Base-by-base conservation (phyloP, 2,797 vertebrate genomes). In the Gallirallus australis region DNA sequence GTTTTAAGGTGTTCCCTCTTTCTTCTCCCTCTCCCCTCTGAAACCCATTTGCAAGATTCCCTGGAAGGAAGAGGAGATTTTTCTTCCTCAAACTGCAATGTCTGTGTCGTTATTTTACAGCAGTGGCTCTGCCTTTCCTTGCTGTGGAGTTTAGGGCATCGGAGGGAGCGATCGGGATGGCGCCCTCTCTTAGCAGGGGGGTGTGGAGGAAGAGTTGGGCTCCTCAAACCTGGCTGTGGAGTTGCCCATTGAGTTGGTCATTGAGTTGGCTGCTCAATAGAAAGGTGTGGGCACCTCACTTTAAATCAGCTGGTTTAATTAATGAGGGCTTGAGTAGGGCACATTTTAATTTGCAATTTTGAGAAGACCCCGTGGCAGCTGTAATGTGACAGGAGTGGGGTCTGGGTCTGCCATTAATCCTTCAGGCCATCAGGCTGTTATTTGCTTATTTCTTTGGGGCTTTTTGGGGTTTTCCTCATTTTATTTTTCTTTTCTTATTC, bases 301-400 rank as follows among this genome's bases (percentile, higher is more conserved):
- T 35, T 6, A n/a, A 50, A 76, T 28, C 42, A 16, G 9, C 39
- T 27, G 5, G 27, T 48, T 60, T 7, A 39, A 65, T 40, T 47
- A 31, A 40, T 0, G 23, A 35, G 12, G 15, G n/a, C 3, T 47
- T 47, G 37, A 82, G 39, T 54, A 54, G 54, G 45, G 66, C 27
- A 83, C 15, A 0, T 92, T 89, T 82, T 28, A 61, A 56, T 90
- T 73, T 88, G 65, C 30, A 71, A 82, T 45, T 63, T 91, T 5
- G 39, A 80, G 89, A 57, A 42, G 73, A 4, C 78, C 77, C 61
- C 75, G 56, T 80, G 39, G 50, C 81, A n/a, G 57, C 50, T 53
- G 77, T 15, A 16, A 37, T 45, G 11, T 16, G 77, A 69, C 78
- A 77, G 37, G 77, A 68, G 42, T 15, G 31, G 66, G 37, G 33